A percentile compares a stretch with the other conserved stretches of the same genome.
Conservation (phyloP, 64 coral and sea anemone species). For the Pocillopora damicornis region DNA sequence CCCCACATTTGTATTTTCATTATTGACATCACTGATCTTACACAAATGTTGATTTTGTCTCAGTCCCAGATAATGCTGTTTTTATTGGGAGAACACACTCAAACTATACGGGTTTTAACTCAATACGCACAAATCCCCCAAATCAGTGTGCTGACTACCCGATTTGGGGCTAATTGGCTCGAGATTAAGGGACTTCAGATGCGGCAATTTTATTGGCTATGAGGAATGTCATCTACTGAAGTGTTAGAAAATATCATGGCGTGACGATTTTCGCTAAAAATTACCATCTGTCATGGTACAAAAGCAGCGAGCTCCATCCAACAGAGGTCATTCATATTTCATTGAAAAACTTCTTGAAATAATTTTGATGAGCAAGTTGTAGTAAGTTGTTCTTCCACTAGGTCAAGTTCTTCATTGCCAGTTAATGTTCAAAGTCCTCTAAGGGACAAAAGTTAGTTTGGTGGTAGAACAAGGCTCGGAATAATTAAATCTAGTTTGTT, state of each 20-base stretch:
- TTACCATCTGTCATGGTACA: conserved; percentile 6
- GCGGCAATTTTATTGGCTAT: neutral
- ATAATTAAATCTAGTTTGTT: neutral
- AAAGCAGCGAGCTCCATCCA: neutral
- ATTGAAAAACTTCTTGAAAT: neutral
- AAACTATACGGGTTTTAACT: neutral
- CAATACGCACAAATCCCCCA: neutral
- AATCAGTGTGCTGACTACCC: neutral
- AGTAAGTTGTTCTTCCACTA: neutral
- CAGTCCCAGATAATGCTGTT: neutral
- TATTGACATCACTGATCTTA: neutral
- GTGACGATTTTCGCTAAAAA: conserved; percentile 12
- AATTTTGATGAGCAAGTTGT: neutral
- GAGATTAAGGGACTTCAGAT: neutral
- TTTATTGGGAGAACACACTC: neutral
- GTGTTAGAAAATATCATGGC: neutral
- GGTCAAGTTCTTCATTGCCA: neutral
- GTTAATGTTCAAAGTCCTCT: neutral
- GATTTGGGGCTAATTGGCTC: neutral
- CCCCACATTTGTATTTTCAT: neutral
- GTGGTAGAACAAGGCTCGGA: neutral
- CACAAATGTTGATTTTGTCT: neutral
- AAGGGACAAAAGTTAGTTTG: neutral
- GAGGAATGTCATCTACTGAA: neutral
- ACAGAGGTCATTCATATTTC: neutral